Evolutionary conservation across 2,888 invertebrate genomes (phyloP), one percentile per base, ranked within the genome.

Genomic region (Agrotis clavis): DNA sequence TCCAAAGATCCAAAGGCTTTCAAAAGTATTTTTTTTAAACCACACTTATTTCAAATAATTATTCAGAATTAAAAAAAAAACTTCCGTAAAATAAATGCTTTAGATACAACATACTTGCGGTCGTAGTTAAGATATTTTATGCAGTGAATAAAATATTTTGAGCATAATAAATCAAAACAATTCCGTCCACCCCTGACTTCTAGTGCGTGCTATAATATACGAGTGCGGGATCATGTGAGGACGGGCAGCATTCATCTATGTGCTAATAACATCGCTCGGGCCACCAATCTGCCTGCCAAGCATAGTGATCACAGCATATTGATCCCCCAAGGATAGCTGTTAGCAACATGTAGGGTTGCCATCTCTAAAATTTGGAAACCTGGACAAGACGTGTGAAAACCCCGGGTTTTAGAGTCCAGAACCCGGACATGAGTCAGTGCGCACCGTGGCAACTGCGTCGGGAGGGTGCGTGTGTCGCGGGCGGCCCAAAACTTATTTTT

Each of bases 191-290:
- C 66, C 66, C 60, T 61, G 50, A 57, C 19, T 66, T 66, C 48
- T 57, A 79, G 69, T 79, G 18, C 78, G 78, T 79, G 78, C 64
- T 70, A 70, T 57, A 64, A 79, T 66, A 79, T 79, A 79, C 61
- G 70, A 64, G 25, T 70, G 48, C 30, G 60, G 64, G 79, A 79
- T 79, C 70, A 79, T 57, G 60, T 59, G 50, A 65, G 64, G 70
- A 66, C 70, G 57, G 75, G 51, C 70, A 75, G 71, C 71, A 76
- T 79, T 76, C 65, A 76, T 79, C 67, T 76, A 80, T 79, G 81
- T 80, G 76, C 76, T 79, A 79, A 76, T 80, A 71, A 79, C 68
- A 66, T 68, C 14, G 71, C 57, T 66, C 48, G 54, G 51, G 54
- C 64, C 57, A 75, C 67, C 76, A 63, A 76, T 76, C 66, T 68